Evolutionary conservation across 2,797 vertebrate species (phyloP).

Genomic region (Dendrocincla fuliginosa): DNA sequence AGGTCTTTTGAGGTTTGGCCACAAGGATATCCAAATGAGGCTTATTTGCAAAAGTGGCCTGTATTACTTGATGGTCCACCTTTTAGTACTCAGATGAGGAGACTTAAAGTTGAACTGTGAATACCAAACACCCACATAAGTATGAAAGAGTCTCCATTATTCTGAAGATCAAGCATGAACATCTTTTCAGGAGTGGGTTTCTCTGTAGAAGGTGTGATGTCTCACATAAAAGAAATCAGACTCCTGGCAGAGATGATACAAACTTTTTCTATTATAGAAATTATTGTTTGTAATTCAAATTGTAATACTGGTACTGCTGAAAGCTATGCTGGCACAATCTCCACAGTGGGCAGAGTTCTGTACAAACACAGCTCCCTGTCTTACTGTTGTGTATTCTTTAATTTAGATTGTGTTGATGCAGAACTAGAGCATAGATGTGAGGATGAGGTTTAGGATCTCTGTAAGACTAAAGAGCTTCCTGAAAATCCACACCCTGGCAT

Average conservation of each 20-base stretch:
- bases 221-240: not conserved
- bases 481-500: not conserved
- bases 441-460: not conserved
- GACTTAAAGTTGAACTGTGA: not conserved
- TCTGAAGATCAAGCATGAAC: not conserved
- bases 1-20: not conserved
- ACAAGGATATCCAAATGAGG: not conserved
- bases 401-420: not conserved
- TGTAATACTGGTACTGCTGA: not conserved
- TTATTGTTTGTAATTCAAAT: not conserved
- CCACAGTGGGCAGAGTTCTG: not conserved
- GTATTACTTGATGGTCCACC: not conserved
- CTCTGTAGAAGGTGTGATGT: not conserved
- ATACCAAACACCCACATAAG: not conserved
- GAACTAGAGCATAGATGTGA: not conserved
- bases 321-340: not conserved
- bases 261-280: not conserved
- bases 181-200: not conserved
- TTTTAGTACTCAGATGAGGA: not conserved
- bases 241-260: not conserved
- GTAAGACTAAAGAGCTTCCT: not conserved
- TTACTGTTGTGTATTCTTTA: not conserved
- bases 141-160: not conserved
- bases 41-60: not conserved
- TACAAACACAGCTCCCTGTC: not conserved